Evolutionary conservation across 2,113 vertebrate genomes (phyloP), one percentile per base, ranked within the genome.

Genomic region (Pithys albifrons): DNA sequence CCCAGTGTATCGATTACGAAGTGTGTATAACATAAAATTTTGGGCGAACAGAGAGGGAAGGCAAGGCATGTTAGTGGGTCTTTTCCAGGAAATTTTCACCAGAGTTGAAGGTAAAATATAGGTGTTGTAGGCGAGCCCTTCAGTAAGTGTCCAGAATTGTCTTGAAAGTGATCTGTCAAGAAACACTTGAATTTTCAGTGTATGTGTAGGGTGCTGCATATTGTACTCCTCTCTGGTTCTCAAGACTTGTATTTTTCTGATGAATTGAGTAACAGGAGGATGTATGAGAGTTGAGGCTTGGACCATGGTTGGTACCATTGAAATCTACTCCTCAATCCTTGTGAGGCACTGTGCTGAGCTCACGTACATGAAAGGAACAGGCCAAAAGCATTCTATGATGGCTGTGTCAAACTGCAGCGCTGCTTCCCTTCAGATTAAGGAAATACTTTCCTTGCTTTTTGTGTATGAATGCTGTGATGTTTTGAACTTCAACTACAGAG

Each of bases 1-100:
- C 29, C 45, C 64, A 62, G 48, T 18, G 1, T 28, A 51, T 1
- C 33, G 51, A 39, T 76, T 76, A 6, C 10, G 43, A 64, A 43
- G 12, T 49, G 85, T 72, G 27, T 10, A 29, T 59, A 55, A 35
- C 14, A 12, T 54, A 58, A 18, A 74, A 73, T 9, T 59, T 59
- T 18, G 8, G 4, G 24, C 37, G 2, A 0, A 11, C 41, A 49
- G 10, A 4, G 29, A 7, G 1, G 4, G 10, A 29, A 70, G 3
- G 11, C 1, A 29, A 70, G 4, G 11, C 1, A 2, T 33, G 4
- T 28, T 37, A 35, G 11, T 65, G n/a, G 27, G 3, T 57, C 33
- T 88, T 70, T 79, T 48, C 39, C 20, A 70, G 67, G 39, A 74
- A 10, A 14, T 46, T 75, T 78, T 79, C 33, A 58, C 37, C 16